A percentile compares a stretch with the other conserved stretches of the same genome.
These are phyloP conservation scores for Lagopus leucura DNA, from an alignment of 2,113 vertebrate species.

Conservation along the genomic window DNA sequence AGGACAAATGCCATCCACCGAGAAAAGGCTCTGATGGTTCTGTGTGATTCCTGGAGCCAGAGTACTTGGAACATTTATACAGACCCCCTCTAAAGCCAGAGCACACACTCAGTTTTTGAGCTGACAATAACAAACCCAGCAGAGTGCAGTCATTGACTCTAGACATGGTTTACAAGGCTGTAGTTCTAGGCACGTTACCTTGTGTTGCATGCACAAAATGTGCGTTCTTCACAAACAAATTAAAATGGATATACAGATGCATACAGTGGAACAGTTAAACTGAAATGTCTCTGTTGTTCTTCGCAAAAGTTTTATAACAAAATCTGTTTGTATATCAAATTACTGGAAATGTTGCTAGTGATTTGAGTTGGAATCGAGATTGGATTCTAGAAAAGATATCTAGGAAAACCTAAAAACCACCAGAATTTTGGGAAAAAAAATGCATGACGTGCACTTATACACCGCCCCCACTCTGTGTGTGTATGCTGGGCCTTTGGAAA, in stretches of 20 bases:
- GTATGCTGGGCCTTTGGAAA: neutral
- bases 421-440: neutral
- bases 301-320: neutral
- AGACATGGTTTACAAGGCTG: neutral
- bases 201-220: neutral
- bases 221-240: neutral
- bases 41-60: constrained; percentile 17
- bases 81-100: neutral
- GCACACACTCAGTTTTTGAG: neutral
- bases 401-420: neutral
- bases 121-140: neutral
- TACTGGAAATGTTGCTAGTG: neutral
- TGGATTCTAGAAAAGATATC: neutral
- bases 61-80: neutral
- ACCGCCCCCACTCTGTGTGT: too few relatives aligned
- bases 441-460: neutral
- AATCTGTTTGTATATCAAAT: neutral
- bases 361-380: neutral
- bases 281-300: neutral
- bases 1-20: constrained; percentile 44
- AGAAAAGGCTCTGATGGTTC: constrained; percentile 21
- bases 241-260: neutral
- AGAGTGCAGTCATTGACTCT: neutral
- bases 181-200: neutral
- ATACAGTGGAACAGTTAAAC: neutral